phyloP scores from a whole-genome alignment of 37 sponge, comb jelly and placozoan genomes.

The Bolinopsis microptera region DNA sequence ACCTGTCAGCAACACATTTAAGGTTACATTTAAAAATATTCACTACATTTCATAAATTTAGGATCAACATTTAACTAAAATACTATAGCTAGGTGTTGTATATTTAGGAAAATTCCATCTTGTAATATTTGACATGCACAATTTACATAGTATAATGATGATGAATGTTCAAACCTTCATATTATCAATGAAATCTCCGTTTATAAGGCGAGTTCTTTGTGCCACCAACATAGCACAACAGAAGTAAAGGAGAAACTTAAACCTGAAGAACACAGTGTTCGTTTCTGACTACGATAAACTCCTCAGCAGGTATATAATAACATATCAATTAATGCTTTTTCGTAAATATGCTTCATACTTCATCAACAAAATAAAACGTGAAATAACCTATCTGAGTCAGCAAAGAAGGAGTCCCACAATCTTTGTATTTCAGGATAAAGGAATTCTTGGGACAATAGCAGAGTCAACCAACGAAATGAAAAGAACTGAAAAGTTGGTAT shows the following conservation, averaged over 20 bases:
- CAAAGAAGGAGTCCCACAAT: constrained; percentile 42
- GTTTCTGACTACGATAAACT: too few relatives aligned
- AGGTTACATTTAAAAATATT: background rate
- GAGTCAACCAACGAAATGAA: constrained; percentile 90
- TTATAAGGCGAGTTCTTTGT: constrained; percentile 15
- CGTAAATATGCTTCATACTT: too few relatives aligned
- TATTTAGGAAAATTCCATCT: too few relatives aligned
- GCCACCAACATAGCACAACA: constrained; percentile 93
- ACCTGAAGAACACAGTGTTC: constrained; percentile 70
- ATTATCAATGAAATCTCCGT: constrained; percentile 48
- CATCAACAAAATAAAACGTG: too few relatives aligned
- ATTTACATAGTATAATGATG: background rate
- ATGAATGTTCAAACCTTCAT: constrained; percentile 15
- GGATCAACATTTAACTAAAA: too few relatives aligned
- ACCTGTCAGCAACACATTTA: background rate
- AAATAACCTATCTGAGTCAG: constrained; percentile 8
- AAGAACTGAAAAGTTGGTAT: constrained; percentile 71
- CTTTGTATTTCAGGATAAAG: constrained; percentile 79
- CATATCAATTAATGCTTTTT: too few relatives aligned
- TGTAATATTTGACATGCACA: too few relatives aligned
- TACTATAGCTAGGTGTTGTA: too few relatives aligned
- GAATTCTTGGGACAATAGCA: constrained; percentile 95
- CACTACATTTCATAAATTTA: background rate
- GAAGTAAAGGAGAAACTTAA: constrained; percentile 79
- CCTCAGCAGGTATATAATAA: too few relatives aligned